Conservation (phyloP, 2,888 invertebrate genomes). For the Drosophila suboccidentalis region DNA sequence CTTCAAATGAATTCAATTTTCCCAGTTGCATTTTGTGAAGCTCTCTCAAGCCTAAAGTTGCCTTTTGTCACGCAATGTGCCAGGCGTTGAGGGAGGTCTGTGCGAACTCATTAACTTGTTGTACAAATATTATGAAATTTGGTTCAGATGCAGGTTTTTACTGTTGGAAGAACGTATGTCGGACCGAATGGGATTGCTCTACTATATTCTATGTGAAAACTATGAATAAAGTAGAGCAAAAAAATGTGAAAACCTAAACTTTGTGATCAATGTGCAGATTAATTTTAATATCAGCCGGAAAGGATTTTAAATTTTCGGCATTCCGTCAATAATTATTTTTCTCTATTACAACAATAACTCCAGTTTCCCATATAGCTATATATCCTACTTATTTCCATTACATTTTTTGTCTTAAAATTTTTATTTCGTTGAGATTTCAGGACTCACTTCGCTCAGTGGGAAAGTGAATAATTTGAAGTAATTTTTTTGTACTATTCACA, state of each 20-base stretch:
- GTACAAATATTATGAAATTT: not conserved
- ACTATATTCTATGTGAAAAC: not conserved
- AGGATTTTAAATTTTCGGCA: not conserved
- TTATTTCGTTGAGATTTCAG: not conserved
- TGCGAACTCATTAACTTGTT: not conserved
- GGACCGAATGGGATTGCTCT: not conserved
- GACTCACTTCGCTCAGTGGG: slow-evolving; percentile 8
- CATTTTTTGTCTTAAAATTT: slow-evolving; percentile 1
- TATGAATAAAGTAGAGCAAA: too few relatives aligned
- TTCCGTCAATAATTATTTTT: not conserved
- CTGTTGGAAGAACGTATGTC: not conserved
- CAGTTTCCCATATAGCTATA: slow-evolving; percentile 21
- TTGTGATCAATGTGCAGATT: too few relatives aligned
- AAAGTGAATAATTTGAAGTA: slow-evolving; percentile 35
- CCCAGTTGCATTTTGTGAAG: slow-evolving; percentile 5
- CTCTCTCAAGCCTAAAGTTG: slow-evolving; percentile 5
- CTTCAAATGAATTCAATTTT: slow-evolving; percentile 9
- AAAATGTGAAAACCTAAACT: too few relatives aligned
- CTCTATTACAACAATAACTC: not conserved
- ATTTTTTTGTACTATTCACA: slow-evolving; percentile 36
- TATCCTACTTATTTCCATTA: slow-evolving; percentile 4
- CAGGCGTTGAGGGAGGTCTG: slow-evolving; percentile 2
- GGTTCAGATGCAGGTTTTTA: not conserved
- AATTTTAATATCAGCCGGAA: not conserved
- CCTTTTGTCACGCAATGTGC: not conserved